Percentiles rank a stretch among this genome's conserved stretches.
Evolutionary conservation across 1,140 invertebrate species (phyloP).

Genomic region (Asbolus verrucosus): DNA sequence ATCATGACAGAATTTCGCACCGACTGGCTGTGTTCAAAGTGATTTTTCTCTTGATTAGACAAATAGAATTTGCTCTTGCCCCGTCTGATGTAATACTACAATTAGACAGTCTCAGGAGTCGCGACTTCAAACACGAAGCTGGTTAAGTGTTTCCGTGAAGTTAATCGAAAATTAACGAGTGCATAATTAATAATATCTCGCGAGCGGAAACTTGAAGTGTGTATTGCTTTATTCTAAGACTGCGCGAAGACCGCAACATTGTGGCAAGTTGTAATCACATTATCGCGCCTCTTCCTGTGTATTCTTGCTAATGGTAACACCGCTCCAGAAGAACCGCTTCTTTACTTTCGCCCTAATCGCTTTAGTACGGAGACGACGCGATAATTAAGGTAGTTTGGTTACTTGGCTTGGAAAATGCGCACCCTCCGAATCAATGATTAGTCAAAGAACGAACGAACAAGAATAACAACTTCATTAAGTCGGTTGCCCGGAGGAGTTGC

Average conservation of each 20-base stretch:
- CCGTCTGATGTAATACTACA: constrained; percentile 27
- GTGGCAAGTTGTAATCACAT: constrained; percentile 36
- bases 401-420: not conserved
- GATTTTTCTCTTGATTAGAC: not conserved
- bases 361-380: constrained; percentile 10
- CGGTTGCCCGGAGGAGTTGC: not conserved
- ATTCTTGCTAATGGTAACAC: constrained; percentile 29
- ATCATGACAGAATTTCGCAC: too few species aligned
- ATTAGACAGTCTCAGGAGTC: constrained; percentile 17
- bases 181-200: constrained; percentile 38
- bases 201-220: constrained; percentile 33
- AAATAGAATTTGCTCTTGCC: not conserved
- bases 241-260: constrained; percentile 25
- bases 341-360: constrained; percentile 10
- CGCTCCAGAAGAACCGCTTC: constrained; percentile 10
- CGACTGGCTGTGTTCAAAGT: not conserved
- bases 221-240: constrained; percentile 36
- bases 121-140: constrained; percentile 24
- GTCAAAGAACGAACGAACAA: not conserved
- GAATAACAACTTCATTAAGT: constrained; percentile 1
- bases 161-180: constrained; percentile 39
- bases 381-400: not conserved
- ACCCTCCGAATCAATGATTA: constrained; percentile 9
- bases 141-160: constrained; percentile 17
- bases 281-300: constrained; percentile 29